Conservation (phyloP, 2,113 vertebrate genomes). For the Copsychus sechellarum region DNA sequence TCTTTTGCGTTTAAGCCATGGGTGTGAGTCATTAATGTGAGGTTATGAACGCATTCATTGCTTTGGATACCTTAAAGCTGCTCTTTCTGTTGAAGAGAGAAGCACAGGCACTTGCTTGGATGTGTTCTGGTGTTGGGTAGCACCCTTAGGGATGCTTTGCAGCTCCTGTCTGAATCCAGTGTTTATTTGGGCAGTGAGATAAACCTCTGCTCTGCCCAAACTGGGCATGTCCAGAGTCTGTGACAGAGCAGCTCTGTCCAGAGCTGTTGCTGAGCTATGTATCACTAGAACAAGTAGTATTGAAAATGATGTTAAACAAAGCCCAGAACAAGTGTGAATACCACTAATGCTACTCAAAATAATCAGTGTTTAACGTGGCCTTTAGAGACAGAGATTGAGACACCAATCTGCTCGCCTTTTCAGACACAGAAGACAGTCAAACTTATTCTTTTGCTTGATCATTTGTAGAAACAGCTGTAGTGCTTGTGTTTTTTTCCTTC, state of each 20-base stretch:
- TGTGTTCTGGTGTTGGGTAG: neutral
- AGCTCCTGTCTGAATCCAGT: neutral
- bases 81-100: neutral
- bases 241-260: neutral
- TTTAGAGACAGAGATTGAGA: neutral
- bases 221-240: neutral
- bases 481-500: neutral
- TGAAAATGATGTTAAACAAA: neutral
- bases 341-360: neutral
- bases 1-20: neutral
- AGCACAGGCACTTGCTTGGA: neutral
- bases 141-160: neutral
- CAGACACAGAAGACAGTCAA: neutral
- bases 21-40: neutral
- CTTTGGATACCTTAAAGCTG: neutral
- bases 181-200: neutral
- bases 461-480: neutral
- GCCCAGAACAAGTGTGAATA: neutral
- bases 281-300: neutral
- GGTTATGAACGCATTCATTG: neutral
- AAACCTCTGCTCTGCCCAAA: neutral
- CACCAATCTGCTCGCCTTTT: neutral
- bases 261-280: neutral
- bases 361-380: neutral
- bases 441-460: neutral